Evolutionary conservation across 2,113 vertebrate species (phyloP).

Genomic region (Heterotilapia buettikoferi): DNA sequence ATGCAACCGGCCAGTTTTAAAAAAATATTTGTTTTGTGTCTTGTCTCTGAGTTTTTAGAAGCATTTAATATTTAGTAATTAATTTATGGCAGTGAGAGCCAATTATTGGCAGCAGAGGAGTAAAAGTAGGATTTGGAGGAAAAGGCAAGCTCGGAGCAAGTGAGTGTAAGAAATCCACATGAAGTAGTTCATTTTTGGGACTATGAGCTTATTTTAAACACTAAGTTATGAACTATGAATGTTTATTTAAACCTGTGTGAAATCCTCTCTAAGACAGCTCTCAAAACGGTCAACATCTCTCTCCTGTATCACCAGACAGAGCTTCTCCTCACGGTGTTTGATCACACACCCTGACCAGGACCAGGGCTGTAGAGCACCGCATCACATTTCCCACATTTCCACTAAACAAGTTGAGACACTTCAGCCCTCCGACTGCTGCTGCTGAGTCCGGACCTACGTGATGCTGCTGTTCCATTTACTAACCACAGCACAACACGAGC

Average conservation of each 20-base stretch:
- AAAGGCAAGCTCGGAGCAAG: background rate
- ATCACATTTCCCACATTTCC: conserved; percentile 27
- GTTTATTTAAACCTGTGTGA: background rate
- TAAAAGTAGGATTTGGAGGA: background rate
- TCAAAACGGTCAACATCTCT: background rate
- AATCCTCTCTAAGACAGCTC: background rate
- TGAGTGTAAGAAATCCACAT: background rate
- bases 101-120: background rate
- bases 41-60: background rate
- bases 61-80: background rate
- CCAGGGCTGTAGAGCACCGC: background rate
- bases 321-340: background rate
- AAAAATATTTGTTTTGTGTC: background rate
- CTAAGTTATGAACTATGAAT: background rate
- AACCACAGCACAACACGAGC: conserved; percentile 26
- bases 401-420: conserved; percentile 26
- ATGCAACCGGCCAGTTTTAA: background rate
- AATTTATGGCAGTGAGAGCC: background rate
- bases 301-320: background rate
- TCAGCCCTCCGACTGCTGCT: background rate
- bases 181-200: background rate
- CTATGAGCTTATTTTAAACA: background rate
- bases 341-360: background rate
- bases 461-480: conserved; percentile 44
- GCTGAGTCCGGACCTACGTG: background rate